Conservation (phyloP, 2,888 invertebrate genomes). For the Caenorhabditis plicata region DNA sequence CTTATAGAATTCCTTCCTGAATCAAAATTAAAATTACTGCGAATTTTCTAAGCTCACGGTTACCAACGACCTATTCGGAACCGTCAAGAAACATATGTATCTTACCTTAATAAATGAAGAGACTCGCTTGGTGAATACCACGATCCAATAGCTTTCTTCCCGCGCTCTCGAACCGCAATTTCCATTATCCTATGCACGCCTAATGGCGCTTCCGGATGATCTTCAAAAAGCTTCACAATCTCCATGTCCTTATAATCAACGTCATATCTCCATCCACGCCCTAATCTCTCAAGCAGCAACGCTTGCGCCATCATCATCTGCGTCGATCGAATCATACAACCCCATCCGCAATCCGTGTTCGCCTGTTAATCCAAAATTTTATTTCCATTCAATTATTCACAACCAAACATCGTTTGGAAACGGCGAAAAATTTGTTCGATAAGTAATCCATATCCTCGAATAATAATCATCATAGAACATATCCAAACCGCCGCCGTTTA, state of each 20-base stretch:
- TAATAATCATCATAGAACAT: slow-evolving; percentile 49
- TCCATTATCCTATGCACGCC: slow-evolving; percentile 48
- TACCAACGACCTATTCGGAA: too few relatives aligned
- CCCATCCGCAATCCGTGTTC: slow-evolving; percentile 92
- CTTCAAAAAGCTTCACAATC: slow-evolving; percentile 49
- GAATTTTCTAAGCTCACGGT: too few relatives aligned
- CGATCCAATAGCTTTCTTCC: slow-evolving; percentile 40
- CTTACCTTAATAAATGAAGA: slow-evolving; percentile 40
- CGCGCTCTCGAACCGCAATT: slow-evolving; percentile 25
- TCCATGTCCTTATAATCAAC: slow-evolving; percentile 26
- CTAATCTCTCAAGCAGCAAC: slow-evolving; percentile 80
- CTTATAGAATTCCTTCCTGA: too few relatives aligned
- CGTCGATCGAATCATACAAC: slow-evolving; percentile 83
- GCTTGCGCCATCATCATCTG: slow-evolving; percentile 91
- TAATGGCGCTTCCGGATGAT: slow-evolving; percentile 20
- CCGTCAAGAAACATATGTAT: too few relatives aligned
- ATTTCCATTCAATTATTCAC: slow-evolving; percentile 59
- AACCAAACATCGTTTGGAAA: slow-evolving; percentile 31
- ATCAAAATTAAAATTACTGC: too few relatives aligned
- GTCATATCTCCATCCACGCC: slow-evolving; percentile 63
- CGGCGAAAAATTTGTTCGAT: slow-evolving; percentile 70
- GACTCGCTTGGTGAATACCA: slow-evolving; percentile 58
- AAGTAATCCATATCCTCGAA: slow-evolving; percentile 73
- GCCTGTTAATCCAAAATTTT: slow-evolving; percentile 68
- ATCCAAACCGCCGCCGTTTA: slow-evolving; percentile 13